Evolutionary conservation across 2,888 invertebrate genomes (phyloP).

Genomic region (Cantharis rufa): DNA sequence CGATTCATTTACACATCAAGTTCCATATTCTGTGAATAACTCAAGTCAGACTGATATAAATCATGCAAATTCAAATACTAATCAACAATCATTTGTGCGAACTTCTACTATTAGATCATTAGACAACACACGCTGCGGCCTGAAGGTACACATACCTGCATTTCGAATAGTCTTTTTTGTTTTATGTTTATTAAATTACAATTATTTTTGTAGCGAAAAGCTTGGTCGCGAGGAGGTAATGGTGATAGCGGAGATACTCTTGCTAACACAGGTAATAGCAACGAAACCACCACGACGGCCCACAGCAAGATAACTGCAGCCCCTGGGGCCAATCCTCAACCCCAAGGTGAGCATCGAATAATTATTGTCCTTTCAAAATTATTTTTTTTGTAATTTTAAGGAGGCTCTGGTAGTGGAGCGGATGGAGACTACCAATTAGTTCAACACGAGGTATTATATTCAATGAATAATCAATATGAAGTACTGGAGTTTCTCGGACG

Average conservation of each 20-base stretch:
- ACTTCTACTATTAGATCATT: constrained; percentile 70
- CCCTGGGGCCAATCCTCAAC: constrained; percentile 73
- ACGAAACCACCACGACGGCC: constrained; percentile 73
- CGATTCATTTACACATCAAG: constrained; percentile 50
- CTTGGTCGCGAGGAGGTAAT: constrained; percentile 67
- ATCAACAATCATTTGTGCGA: constrained; percentile 65
- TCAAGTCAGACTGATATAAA: constrained; percentile 48
- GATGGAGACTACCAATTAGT: constrained; percentile 99
- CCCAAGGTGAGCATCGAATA: constrained; percentile 53
- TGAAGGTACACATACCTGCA: constrained; percentile 58
- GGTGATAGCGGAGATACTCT: constrained; percentile 60
- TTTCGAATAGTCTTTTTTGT: background rate
- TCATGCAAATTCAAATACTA: constrained; percentile 44
- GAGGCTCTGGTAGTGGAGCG: constrained; percentile 81
- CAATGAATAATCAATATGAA: constrained; percentile 93
- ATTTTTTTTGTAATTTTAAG: constrained; percentile 38
- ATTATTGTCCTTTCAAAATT: background rate
- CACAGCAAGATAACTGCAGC: constrained; percentile 83
- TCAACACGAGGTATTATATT: constrained; percentile 97
- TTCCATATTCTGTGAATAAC: constrained; percentile 56
- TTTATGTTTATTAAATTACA: background rate
- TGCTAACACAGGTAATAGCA: constrained; percentile 53
- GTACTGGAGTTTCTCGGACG: constrained; percentile 99
- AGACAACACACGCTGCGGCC: constrained; percentile 70
- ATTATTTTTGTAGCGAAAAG: constrained; percentile 61